Evolutionary conservation across 2,113 vertebrate species (phyloP).

Genomic region (Agapornis roseicollis): DNA sequence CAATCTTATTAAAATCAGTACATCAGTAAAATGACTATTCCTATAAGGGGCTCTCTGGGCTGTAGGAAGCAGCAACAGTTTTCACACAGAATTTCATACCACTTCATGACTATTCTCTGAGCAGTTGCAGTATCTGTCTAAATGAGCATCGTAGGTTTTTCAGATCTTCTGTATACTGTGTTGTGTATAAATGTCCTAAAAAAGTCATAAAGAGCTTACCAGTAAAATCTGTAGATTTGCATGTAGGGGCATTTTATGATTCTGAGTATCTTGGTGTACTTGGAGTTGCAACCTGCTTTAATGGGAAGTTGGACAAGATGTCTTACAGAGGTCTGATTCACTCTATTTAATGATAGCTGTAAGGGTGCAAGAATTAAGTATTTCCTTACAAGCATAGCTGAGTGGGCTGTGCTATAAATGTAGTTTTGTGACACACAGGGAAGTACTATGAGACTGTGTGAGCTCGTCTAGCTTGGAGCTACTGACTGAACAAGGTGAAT

Average conservation of each 20-base stretch:
- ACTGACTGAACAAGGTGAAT: not conserved
- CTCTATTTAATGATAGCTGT: not conserved
- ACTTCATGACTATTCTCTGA: not conserved
- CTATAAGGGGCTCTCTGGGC: not conserved
- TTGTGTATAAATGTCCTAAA: not conserved
- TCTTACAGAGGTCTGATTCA: not conserved
- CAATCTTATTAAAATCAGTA: conserved; percentile 54
- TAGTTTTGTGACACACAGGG: not conserved
- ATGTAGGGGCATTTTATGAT: not conserved
- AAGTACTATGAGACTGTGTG: not conserved
- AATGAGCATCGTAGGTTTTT: not conserved
- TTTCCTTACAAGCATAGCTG: not conserved
- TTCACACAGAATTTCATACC: not conserved
- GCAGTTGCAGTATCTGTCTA: not conserved
- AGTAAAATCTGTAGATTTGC: not conserved
- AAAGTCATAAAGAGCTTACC: not conserved
- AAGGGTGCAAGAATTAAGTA: not conserved
- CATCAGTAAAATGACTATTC: conserved; percentile 26
- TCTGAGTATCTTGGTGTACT: not conserved
- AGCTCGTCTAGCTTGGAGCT: not conserved
- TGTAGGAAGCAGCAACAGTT: not conserved
- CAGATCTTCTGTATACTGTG: not conserved
- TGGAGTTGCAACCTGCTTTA: not conserved
- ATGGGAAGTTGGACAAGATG: not conserved
- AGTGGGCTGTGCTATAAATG: not conserved